A percentile compares a stretch with the other conserved stretches of the same genome.
phyloP scores from a whole-genome alignment of 2,797 vertebrate genomes.

The Channallabes apus region DNA sequence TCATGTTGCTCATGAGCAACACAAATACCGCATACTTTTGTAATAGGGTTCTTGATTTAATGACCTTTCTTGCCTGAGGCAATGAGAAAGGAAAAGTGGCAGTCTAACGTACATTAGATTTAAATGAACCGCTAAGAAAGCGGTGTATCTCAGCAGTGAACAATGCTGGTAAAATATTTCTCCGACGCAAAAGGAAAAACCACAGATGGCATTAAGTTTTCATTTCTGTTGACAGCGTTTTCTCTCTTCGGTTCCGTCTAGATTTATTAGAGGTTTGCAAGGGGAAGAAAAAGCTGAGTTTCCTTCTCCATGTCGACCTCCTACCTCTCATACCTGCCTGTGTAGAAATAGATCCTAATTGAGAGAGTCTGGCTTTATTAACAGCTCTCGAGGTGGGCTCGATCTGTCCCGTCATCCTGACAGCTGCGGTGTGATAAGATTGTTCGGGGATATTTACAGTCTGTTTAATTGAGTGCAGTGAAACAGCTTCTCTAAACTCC shows the following conservation, averaged over 20 bases:
- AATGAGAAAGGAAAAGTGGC: constrained; percentile 13
- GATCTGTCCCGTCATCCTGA: constrained; percentile 54
- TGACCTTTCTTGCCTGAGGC: constrained; percentile 24
- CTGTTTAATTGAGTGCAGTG: too few species aligned
- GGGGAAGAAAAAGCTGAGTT: neutral
- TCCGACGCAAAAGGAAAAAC: neutral
- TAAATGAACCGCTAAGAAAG: constrained; percentile 38
- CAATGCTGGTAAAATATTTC: constrained; percentile 19
- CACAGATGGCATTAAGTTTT: neutral
- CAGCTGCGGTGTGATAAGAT: constrained; percentile 54
- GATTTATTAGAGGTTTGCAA: constrained; percentile 18
- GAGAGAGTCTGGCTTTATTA: constrained; percentile 50
- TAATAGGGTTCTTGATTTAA: constrained; percentile 38
- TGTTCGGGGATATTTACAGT: constrained; percentile 12
- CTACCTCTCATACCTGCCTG: constrained; percentile 38
- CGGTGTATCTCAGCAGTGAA: constrained; percentile 30
- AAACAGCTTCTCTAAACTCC: neutral
- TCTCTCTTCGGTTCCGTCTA: neutral
- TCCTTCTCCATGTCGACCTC: neutral
- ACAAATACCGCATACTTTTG: constrained; percentile 27
- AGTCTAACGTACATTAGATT: constrained; percentile 17
- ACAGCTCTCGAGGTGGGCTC: constrained; percentile 53
- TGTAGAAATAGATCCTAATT: constrained; percentile 54
- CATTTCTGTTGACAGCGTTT: constrained; percentile 5
- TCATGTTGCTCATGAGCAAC: neutral